Base-by-base conservation (phyloP, 2,113 vertebrate species). In the Puntigrus tetrazona region DNA sequence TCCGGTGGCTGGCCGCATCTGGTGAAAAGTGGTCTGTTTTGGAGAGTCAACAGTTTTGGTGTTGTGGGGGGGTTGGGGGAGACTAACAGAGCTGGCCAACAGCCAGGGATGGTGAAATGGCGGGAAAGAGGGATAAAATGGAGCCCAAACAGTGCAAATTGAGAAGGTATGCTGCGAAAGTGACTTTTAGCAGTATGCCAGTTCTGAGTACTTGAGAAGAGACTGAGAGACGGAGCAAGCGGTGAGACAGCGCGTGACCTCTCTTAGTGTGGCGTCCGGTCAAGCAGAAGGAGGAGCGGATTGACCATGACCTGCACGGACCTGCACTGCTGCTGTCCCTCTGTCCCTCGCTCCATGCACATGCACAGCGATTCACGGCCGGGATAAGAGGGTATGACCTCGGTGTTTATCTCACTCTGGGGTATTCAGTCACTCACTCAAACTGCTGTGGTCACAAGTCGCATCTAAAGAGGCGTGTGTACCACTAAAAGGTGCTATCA, bases 141-240 rank as follows among this genome's bases (percentile, higher is more conserved):
- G 65, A 70, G 41, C 45, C 5, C 43, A 70, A 63, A 81, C 31
- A 81, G 79, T 70, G 45, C 29, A 81, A 81, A 82, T 72, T 82
- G 45, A 70, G 63, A 50, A 72, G 20, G 14, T 82, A 50, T 52
- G 31, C 65, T 70, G 45, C 6, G 22, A 55, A 52, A 82, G 78
- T 50, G 41, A 81, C 61, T 81, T 81, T 81, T 81, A 65, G 45
- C 27, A 29, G 27, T 47, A 14, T 3, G 78, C 31, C 47, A 55
- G 43, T 55, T 50, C 45, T 67, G 41, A 80, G 61, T 67, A 31
- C 18, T 82, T 38, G 65, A 70, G 65, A 38, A 72, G 31, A 72
- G 43, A 63, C 59, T 11, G 41, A 45, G 20, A 82, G 45, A 82
- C 14, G 5, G 77, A 63, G 78, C 7, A 70, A 67, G 25, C 5